A percentile compares a stretch with the other conserved stretches of the same genome.
These are phyloP conservation scores for Monodelphis domestica DNA, from an alignment of 2,797 vertebrate species.

Conservation along the genomic window DNA sequence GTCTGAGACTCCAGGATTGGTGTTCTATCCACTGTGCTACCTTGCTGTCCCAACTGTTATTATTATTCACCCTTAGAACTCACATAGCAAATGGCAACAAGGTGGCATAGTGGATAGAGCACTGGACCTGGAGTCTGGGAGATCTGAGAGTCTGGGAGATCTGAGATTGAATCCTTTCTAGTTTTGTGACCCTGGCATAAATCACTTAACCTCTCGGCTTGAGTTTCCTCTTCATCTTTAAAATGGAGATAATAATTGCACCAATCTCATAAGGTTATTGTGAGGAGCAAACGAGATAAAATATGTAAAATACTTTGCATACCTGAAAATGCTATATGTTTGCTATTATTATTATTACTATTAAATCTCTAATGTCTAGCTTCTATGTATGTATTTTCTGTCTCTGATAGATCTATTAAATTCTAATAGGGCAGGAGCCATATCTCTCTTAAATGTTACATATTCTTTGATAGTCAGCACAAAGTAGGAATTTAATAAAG, in stretches of 20 bases:
- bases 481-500: neutral
- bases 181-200: neutral
- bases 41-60: too few species aligned
- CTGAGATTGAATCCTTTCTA: neutral
- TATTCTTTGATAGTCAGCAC: neutral
- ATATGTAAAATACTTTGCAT: neutral
- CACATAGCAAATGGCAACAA: neutral
- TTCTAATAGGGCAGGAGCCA: neutral
- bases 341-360: neutral
- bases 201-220: neutral
- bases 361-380: neutral
- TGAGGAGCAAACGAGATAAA: neutral
- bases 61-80: neutral
- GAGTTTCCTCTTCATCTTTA: neutral
- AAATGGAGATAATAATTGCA: neutral
- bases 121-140: neutral
- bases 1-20: too few species aligned
- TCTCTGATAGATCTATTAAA: neutral
- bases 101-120: neutral
- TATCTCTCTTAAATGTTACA: neutral
- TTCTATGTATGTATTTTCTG: neutral
- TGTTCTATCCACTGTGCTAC: too few species aligned
- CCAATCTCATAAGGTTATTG: neutral
- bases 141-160: too few species aligned
- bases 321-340: neutral